phyloP scores from a whole-genome alignment of 2,888 invertebrate species.

The Chaetogeoica ovagalla region DNA sequence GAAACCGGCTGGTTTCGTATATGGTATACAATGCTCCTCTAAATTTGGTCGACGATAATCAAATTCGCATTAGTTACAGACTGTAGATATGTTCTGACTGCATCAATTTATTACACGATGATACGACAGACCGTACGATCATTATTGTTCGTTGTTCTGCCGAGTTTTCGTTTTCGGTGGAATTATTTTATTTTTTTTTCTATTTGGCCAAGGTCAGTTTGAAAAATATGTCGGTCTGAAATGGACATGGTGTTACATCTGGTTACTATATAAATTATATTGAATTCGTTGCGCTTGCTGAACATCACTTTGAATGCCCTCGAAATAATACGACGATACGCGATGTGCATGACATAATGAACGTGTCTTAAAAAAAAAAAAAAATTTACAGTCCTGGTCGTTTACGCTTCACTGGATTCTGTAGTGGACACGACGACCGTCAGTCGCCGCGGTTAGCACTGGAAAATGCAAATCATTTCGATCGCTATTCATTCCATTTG shows the following conservation, averaged over 20 bases:
- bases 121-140: background rate
- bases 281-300: conserved; percentile 34
- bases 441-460: background rate
- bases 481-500: background rate
- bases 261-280: background rate
- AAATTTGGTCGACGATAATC: background rate
- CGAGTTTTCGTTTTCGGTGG: background rate
- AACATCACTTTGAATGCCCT: conserved; percentile 6
- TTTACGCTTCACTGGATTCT: background rate
- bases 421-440: background rate
- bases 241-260: conserved; percentile 3
- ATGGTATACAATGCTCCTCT: background rate
- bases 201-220: conserved; percentile 13
- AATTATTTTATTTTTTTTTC: background rate
- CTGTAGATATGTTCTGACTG: background rate
- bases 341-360: conserved; percentile 9
- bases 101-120: no score
- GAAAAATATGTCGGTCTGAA: conserved; percentile 1
- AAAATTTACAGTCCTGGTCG: background rate
- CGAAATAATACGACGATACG: background rate
- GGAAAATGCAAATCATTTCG: conserved; percentile 10
- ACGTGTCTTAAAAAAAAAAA: background rate
- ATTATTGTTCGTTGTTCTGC: background rate
- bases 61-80: background rate
- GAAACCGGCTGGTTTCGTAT: background rate